These are phyloP conservation scores for Chaunax sp. DNA, from an alignment of 2,797 vertebrate species.

Conservation along the genomic window DNA sequence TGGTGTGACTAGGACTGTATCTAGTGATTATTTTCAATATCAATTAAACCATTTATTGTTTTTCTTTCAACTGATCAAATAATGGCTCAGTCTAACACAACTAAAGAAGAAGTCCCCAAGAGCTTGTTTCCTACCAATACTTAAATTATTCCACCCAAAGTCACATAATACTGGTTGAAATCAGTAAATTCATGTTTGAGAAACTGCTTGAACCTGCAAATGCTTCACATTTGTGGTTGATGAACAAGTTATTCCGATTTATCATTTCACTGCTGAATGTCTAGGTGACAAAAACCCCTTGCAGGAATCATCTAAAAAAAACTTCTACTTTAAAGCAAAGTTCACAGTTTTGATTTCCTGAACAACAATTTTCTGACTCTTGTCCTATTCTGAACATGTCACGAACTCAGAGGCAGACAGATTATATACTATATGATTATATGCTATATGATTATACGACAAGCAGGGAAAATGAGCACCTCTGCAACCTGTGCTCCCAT, in stretches of 20 bases:
- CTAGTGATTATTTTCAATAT: background rate
- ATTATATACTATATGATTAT: too few species aligned
- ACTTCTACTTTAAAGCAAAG: background rate
- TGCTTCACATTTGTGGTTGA: background rate
- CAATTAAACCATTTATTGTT: background rate
- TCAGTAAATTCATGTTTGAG: background rate
- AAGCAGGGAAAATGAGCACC: constrained; percentile 1
- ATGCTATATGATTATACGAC: too few species aligned
- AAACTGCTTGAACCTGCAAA: background rate
- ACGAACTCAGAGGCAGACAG: background rate
- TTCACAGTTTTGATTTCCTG: constrained; percentile 11
- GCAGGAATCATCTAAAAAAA: background rate
- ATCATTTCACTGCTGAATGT: background rate
- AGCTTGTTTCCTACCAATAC: too few species aligned
- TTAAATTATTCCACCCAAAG: background rate
- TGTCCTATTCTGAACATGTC: background rate
- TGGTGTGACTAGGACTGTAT: too few species aligned
- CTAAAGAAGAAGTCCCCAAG: too few species aligned
- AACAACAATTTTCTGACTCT: background rate
- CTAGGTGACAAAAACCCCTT: background rate
- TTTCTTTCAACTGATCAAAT: background rate
- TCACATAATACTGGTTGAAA: too few species aligned
- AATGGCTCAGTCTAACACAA: too few species aligned
- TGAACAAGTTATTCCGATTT: background rate
- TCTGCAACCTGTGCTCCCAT: background rate